These are phyloP conservation scores for Dendrocopos noguchii DNA, from an alignment of 2,113 vertebrate genomes.

Conservation along the genomic window DNA sequence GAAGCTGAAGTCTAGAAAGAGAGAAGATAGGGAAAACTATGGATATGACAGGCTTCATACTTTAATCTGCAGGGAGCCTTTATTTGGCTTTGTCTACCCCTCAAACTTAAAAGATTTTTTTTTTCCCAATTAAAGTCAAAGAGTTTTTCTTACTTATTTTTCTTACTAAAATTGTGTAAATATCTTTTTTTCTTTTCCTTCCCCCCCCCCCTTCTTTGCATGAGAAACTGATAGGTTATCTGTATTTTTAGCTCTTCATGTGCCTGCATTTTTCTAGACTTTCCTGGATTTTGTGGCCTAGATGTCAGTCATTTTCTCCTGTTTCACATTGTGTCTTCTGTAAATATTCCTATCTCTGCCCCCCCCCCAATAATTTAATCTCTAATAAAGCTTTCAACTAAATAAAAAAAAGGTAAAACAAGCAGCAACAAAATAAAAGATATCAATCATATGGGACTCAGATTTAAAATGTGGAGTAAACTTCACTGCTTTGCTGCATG, in stretches of 20 bases:
- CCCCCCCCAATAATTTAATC: background rate
- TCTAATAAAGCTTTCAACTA: background rate
- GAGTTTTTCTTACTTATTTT: background rate
- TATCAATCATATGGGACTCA: background rate
- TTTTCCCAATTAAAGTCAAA: slow-evolving; percentile 4
- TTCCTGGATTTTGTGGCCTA: background rate
- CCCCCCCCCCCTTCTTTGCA: fast-evolving
- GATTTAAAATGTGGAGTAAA: background rate
- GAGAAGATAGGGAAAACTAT: background rate
- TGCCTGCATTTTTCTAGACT: background rate
- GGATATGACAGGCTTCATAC: background rate
- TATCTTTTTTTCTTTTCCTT: background rate
- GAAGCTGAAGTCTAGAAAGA: background rate
- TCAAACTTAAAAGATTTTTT: slow-evolving; percentile 1
- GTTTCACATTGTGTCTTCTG: background rate
- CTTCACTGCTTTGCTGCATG: background rate
- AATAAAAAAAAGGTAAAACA: background rate
- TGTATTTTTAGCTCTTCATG: background rate
- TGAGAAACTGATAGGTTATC: background rate
- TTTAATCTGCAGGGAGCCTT: background rate
- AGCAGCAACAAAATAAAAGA: background rate
- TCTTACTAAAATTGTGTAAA: background rate
- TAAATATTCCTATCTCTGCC: background rate
- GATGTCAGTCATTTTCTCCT: background rate
- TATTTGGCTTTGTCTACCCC: background rate